Conservation (phyloP, 2,888 invertebrate species). For the Entomobrya multifasciata region DNA sequence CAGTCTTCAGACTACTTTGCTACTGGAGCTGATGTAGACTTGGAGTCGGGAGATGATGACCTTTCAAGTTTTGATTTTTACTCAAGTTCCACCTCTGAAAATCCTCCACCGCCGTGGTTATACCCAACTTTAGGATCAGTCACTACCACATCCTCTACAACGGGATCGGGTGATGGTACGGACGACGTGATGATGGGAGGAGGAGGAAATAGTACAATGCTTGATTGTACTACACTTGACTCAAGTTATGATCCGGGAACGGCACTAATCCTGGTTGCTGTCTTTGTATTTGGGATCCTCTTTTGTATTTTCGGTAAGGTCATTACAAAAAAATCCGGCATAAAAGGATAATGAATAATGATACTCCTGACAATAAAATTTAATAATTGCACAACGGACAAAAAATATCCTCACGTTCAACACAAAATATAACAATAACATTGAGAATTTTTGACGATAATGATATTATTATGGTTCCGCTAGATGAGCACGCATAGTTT, state of each 20-base stretch:
- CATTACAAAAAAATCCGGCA: background rate
- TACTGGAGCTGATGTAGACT: slow-evolving; percentile 38
- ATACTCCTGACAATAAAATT: background rate
- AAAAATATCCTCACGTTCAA: background rate
- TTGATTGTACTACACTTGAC: slow-evolving; percentile 81
- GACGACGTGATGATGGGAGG: slow-evolving; percentile 35
- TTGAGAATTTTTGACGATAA: too few species aligned
- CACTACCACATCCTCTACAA: slow-evolving; percentile 46
- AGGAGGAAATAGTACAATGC: slow-evolving; percentile 34
- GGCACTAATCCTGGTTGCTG: slow-evolving; percentile 87
- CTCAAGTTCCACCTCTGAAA: slow-evolving; percentile 64
- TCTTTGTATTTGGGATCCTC: slow-evolving; percentile 90
- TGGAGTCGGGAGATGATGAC: slow-evolving; percentile 39
- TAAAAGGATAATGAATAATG: slow-evolving; percentile 1
- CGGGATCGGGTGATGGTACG: background rate
- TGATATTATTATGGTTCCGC: slow-evolving; percentile 37
- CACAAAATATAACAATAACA: background rate
- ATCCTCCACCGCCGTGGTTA: slow-evolving; percentile 66
- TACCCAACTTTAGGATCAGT: slow-evolving; percentile 51
- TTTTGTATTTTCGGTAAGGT: slow-evolving; percentile 91
- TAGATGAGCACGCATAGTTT: slow-evolving; percentile 21
- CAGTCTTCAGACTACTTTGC: slow-evolving; percentile 54
- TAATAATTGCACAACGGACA: background rate
- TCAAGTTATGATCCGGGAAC: slow-evolving; percentile 86
- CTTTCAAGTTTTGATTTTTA: slow-evolving; percentile 56